These are phyloP conservation scores for Phengaris arion DNA, from an alignment of 2,888 invertebrate genomes.

Conservation along the genomic window DNA sequence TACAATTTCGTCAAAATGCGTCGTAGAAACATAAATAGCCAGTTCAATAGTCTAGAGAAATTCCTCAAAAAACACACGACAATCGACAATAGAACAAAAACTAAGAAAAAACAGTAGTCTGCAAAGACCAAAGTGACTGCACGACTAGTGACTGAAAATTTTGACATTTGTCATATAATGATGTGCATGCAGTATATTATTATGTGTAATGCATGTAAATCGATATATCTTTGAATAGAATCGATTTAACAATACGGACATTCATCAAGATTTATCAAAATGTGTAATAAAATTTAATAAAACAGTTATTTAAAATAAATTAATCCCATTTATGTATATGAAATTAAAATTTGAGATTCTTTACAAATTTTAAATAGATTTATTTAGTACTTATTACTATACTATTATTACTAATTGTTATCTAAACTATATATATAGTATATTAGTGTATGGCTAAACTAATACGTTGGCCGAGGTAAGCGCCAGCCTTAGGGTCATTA, in stretches of 20 bases:
- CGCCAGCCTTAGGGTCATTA: too few relatives aligned
- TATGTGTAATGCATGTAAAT: not conserved
- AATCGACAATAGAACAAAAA: conserved; percentile 24
- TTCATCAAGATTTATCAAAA: too few relatives aligned
- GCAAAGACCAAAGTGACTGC: conserved; percentile 6
- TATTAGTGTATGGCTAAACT: too few relatives aligned
- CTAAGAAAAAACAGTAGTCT: conserved; percentile 7
- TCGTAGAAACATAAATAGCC: conserved; percentile 25
- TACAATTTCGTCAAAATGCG: conserved; percentile 22
- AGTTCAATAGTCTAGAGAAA: conserved; percentile 19
- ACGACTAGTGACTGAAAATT: not conserved
- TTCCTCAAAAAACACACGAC: conserved; percentile 23
- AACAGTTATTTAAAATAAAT: too few relatives aligned
- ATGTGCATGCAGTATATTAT: not conserved
- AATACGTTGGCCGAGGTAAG: too few relatives aligned
- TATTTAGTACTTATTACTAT: too few relatives aligned
- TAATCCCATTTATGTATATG: too few relatives aligned
- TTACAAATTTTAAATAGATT: too few relatives aligned
- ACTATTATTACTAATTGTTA: too few relatives aligned
- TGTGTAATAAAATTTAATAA: too few relatives aligned
- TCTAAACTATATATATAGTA: too few relatives aligned
- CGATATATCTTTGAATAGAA: not conserved
- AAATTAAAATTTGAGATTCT: too few relatives aligned
- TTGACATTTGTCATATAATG: conserved; percentile 25
- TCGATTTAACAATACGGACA: not conserved